These are phyloP conservation scores for Aldrovandia affinis DNA, from an alignment of 2,797 vertebrate genomes.

Conservation along the genomic window DNA sequence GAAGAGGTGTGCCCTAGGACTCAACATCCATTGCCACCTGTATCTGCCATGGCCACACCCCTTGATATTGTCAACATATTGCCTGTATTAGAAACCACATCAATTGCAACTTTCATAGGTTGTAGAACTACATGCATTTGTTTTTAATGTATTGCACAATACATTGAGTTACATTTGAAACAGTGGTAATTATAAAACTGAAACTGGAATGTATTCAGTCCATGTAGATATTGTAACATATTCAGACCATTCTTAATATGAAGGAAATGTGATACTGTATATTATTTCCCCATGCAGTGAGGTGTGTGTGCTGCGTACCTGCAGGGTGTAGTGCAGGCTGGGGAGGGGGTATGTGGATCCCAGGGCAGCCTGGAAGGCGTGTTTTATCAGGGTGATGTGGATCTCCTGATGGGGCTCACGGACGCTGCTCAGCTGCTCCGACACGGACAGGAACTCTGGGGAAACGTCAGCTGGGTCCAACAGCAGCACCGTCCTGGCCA, in stretches of 20 bases:
- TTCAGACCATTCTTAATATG: no score
- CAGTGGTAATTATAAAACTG: no score
- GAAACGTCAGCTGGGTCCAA: conserved; percentile 88
- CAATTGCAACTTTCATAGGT: neutral
- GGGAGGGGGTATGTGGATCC: conserved; percentile 78
- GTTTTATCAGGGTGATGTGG: conserved; percentile 82
- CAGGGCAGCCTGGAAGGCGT: conserved; percentile 86
- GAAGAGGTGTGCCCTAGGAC: neutral
- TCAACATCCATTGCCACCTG: neutral
- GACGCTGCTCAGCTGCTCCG: conserved; percentile 83
- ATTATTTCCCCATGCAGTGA: no score
- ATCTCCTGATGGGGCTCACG: conserved; percentile 66
- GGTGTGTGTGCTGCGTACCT: conserved; percentile 69
- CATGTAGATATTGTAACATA: neutral
- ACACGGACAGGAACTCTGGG: conserved; percentile 83
- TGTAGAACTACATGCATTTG: neutral
- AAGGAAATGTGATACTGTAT: neutral
- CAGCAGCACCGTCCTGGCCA: conserved; percentile 87
- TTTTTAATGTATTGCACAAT: neutral
- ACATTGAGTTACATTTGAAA: neutral
- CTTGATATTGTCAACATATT: no score
- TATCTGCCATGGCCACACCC: neutral
- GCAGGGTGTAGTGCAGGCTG: conserved; percentile 72
- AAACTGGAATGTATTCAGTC: neutral
- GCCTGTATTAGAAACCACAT: no score